phyloP scores from a whole-genome alignment of 2,888 invertebrate genomes.

The Scrobipalpa atriplicella region DNA sequence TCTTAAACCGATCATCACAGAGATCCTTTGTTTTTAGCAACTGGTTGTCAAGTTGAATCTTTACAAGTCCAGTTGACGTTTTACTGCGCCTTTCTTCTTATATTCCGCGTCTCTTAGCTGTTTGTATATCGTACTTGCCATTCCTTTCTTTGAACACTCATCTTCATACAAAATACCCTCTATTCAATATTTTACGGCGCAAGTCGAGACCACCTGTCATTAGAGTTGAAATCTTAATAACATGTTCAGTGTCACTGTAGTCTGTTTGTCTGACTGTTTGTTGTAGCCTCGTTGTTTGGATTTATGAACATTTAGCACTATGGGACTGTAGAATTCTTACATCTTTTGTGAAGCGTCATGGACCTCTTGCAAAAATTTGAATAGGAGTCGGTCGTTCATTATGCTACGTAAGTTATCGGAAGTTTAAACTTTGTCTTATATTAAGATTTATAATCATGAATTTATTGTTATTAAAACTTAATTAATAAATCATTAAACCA shows the following conservation, averaged over 20 bases:
- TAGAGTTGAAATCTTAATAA: conserved; percentile 64
- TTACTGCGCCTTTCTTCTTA: no score
- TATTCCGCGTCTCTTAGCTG: no score
- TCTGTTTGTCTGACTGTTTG: conserved; percentile 42
- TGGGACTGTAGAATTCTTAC: conserved; percentile 47
- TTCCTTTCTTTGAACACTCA: conserved; percentile 37
- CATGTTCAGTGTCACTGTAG: conserved; percentile 54
- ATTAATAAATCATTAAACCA: no score
- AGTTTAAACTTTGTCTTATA: no score
- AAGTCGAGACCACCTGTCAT: conserved; percentile 47
- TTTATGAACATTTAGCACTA: conserved; percentile 55
- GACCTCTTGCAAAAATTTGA: conserved; percentile 44
- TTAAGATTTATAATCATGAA: no score
- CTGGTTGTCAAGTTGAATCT: no score
- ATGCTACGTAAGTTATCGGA: no score
- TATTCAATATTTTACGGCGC: conserved; percentile 42
- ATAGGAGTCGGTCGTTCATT: conserved; percentile 27
- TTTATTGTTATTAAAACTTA: no score
- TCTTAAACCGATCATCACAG: no score
- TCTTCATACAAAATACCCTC: conserved; percentile 34
- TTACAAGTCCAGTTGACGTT: no score
- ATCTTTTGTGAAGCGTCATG: conserved; percentile 39
- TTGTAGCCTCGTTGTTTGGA: conserved; percentile 40
- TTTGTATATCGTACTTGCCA: conserved; percentile 40
- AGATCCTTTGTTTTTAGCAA: no score